Evolutionary conservation across 2,888 invertebrate species (phyloP).

Genomic region (Synergus itoensis): DNA sequence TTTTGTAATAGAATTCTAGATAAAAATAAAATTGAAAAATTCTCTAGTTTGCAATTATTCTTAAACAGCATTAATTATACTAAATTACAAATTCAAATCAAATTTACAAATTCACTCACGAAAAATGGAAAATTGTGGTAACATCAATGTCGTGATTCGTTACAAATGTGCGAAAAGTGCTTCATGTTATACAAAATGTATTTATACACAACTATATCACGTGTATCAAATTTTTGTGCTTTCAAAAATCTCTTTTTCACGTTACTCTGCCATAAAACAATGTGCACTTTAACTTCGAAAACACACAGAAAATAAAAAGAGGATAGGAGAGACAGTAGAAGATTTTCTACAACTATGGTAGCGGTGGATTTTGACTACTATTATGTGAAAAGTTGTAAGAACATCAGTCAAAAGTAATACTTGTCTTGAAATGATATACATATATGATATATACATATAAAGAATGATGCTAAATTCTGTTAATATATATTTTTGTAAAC

Average conservation of each 20-base stretch:
- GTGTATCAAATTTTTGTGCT: constrained; percentile 36
- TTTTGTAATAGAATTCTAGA: no score
- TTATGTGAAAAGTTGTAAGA: constrained; percentile 9
- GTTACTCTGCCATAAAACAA: constrained; percentile 15
- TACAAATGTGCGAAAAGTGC: constrained; percentile 38
- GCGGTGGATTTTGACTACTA: constrained; percentile 29
- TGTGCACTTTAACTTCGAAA: constrained; percentile 25
- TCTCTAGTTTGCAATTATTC: neutral
- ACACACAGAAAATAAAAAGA: constrained; percentile 51
- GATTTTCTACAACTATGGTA: constrained; percentile 34
- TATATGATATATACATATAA: neutral
- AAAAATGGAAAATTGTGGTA: constrained; percentile 7
- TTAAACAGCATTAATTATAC: neutral
- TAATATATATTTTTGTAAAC: neutral
- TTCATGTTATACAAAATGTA: constrained; percentile 7
- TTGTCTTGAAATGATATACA: neutral
- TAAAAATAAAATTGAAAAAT: neutral
- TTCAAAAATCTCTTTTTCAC: neutral
- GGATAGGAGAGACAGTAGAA: constrained; percentile 40
- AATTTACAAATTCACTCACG: neutral
- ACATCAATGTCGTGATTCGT: constrained; percentile 28
- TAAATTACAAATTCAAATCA: neutral
- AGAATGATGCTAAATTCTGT: neutral
- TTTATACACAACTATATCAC: constrained; percentile 7
- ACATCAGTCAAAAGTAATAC: neutral